phyloP scores from a whole-genome alignment of 2,888 invertebrate species.

The Drosophila dives region DNA sequence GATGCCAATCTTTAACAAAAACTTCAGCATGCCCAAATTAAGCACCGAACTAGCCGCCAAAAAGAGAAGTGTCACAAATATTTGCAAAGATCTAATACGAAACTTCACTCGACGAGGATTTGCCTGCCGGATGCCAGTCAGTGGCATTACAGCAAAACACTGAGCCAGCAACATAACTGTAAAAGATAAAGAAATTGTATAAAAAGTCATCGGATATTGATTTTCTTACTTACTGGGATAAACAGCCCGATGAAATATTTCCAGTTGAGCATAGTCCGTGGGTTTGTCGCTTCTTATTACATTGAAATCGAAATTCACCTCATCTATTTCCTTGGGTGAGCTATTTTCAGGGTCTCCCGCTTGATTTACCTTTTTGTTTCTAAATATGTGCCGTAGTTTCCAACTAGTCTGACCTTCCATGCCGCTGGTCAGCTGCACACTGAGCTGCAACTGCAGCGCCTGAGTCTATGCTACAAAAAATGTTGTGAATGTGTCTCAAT shows the following conservation, averaged over 20 bases:
- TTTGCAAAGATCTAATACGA: conserved; percentile 69
- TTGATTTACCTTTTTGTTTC: conserved; percentile 13
- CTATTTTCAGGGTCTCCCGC: neutral
- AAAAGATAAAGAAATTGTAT: neutral
- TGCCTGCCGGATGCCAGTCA: conserved; percentile 84
- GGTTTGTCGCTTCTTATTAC: conserved; percentile 37
- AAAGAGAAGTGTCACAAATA: conserved; percentile 65
- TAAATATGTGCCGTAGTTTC: conserved; percentile 44
- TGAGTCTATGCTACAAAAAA: conserved; percentile 5
- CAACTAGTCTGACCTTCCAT: conserved; percentile 58
- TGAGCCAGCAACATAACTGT: conserved; percentile 86
- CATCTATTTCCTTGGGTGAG: conserved; percentile 23
- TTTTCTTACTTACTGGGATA: conserved; percentile 81
- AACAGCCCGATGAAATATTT: conserved; percentile 86
- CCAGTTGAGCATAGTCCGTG: conserved; percentile 56
- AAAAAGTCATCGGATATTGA: neutral
- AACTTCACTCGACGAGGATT: conserved; percentile 82
- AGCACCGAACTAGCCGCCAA: conserved; percentile 60
- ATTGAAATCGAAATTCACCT: conserved; percentile 28
- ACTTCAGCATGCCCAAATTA: conserved; percentile 54
- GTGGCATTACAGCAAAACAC: conserved; percentile 86
- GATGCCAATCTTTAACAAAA: conserved; percentile 72
- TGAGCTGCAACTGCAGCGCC: conserved; percentile 30
- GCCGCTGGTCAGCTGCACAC: conserved; percentile 46
- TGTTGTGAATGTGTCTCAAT: neutral